Base-by-base conservation (phyloP, 2,113 vertebrate species). In the Lethenteron camtschaticum region DNA sequence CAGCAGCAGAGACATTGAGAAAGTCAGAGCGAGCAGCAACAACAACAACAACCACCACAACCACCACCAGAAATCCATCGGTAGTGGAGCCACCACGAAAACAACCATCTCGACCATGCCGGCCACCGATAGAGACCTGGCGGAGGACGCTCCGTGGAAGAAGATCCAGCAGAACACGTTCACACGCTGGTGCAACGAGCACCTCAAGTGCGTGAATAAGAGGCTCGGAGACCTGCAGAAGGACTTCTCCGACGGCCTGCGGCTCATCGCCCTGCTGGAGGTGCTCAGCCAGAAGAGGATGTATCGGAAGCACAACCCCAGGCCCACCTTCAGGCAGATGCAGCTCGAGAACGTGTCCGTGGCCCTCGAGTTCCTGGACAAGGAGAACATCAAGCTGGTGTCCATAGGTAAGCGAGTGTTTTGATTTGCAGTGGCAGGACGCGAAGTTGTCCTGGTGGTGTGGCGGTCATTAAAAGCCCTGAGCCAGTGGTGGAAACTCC, bases 91-190 rank as follows among this genome's bases (percentile, higher is more conserved):
- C 41, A 41, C 41, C 41, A 41, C 41, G 5, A 24, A 24, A 24
- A 11, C 10, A 11, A 66, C 10, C 63, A n/a, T n/a, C 63, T 24
- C n/a, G 8, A 66, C 63, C 63, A 95, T 96, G 91, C 90, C 91
- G 73, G 88, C 79, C 70, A 95, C 94, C 41, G 91, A 96, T 82
- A 96, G 89, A 78, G 94, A 96, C 79, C 81, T 96, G 82, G 89
- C 90, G 8, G 87, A 90, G 76, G 90, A 97, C 79, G 94, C 94
- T 11, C 90, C 91, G 2, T 97, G 94, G 91, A 97, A 96, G 82
- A 86, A 86, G 74, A 95, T 96, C 76, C 94, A 96, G 81, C 89
- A 97, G 80, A 96, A 96, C 80, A 95, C 91, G 13, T 96, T 95
- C 71, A 95, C 63, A 9, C n/a, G 63, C n/a, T 66, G 63, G 63